phyloP scores from a whole-genome alignment of 2,888 invertebrate species.

The Theodoxus fluviatilis region DNA sequence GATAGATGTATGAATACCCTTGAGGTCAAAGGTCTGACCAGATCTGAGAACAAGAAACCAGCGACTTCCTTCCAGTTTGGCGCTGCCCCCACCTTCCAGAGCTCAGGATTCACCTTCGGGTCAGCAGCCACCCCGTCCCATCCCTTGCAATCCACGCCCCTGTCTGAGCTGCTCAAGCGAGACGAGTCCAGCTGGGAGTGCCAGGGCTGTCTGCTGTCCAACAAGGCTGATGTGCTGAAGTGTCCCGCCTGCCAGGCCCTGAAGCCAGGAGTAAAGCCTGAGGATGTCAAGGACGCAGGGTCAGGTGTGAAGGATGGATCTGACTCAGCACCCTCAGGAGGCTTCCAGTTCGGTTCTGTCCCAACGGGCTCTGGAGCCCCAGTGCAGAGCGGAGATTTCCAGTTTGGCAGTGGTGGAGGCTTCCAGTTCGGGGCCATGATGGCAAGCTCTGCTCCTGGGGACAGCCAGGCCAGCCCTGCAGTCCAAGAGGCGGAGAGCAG shows the following conservation, averaged over 20 bases:
- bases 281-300: slow-evolving; percentile 33
- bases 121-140: neutral
- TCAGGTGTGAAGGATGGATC: neutral
- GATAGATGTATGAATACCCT: no score
- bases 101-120: neutral
- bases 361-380: neutral
- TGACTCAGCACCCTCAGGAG: neutral
- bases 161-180: slow-evolving; percentile 68
- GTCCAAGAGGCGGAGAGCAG: no score
- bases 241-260: slow-evolving; percentile 58
- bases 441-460: no score
- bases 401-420: slow-evolving; percentile 13
- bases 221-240: slow-evolving; percentile 61
- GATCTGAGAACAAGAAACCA: no score
- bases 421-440: neutral
- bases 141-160: slow-evolving; percentile 25
- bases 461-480: no score
- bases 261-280: slow-evolving; percentile 53
- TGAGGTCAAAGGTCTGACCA: slow-evolving; percentile 37
- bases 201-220: slow-evolving; percentile 72
- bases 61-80: slow-evolving; percentile 30
- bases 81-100: slow-evolving; percentile 4
- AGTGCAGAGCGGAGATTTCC: slow-evolving; percentile 7
- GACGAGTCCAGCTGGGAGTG: slow-evolving; percentile 74
- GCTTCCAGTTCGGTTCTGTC: neutral